Evolutionary conservation across 2,113 vertebrate genomes (phyloP).

Genomic region (Glaucidium brasilianum): DNA sequence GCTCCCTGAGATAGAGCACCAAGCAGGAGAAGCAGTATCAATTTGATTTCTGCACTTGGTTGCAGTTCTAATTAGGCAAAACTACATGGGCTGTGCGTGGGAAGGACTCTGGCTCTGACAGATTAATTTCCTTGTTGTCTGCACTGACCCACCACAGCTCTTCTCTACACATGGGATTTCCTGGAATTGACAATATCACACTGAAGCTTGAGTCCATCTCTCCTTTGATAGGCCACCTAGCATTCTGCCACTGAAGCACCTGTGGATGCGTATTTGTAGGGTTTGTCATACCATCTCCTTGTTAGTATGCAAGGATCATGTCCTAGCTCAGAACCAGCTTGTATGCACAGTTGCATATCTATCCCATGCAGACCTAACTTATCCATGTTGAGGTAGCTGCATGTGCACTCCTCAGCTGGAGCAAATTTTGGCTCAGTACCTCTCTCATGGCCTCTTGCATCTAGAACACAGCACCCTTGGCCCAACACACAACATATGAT

Average conservation of each 20-base stretch:
- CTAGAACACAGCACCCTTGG: background rate
- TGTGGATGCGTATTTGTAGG: background rate
- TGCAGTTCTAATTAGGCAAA: background rate
- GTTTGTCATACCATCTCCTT: background rate
- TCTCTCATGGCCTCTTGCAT: background rate
- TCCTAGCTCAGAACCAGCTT: background rate
- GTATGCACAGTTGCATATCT: background rate
- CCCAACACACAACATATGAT: background rate
- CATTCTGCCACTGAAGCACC: background rate
- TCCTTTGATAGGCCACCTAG: background rate
- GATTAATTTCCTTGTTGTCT: background rate
- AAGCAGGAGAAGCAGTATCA: background rate
- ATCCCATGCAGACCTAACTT: background rate
- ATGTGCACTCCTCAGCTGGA: background rate
- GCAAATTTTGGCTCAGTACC: background rate
- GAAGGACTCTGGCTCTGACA: background rate
- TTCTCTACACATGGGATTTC: background rate
- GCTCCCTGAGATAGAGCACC: background rate
- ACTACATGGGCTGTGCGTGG: background rate
- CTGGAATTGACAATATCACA: background rate
- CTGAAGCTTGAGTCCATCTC: background rate
- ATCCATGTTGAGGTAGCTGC: background rate
- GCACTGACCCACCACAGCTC: background rate
- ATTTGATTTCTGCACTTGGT: background rate
- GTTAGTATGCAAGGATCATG: background rate